phyloP scores from a whole-genome alignment of 2,113 vertebrate species.

The Hypomesus transpacificus region DNA sequence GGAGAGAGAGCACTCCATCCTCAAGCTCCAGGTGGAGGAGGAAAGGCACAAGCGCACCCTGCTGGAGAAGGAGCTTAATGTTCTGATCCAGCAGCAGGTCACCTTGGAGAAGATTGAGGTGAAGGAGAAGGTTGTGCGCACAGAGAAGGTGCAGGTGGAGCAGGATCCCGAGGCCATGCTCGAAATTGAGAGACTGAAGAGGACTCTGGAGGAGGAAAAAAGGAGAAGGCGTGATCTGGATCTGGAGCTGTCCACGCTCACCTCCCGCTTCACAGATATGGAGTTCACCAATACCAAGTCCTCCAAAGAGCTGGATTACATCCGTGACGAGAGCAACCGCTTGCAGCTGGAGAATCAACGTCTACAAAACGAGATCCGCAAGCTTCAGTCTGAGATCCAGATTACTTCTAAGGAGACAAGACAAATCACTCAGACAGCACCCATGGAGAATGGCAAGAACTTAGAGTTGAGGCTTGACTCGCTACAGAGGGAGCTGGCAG shows the following conservation, averaged over 20 bases:
- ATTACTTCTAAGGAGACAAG: constrained; percentile 84
- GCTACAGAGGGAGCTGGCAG: constrained; percentile 83
- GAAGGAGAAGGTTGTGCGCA: constrained; percentile 91
- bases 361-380: constrained; percentile 84
- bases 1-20: constrained; percentile 88
- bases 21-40: constrained; percentile 87
- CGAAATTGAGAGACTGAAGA: constrained; percentile 85
- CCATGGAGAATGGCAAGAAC: constrained; percentile 71
- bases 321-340: constrained; percentile 90
- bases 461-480: constrained; percentile 81
- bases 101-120: constrained; percentile 84
- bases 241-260: constrained; percentile 73
- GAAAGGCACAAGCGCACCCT: constrained; percentile 82
- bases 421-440: constrained; percentile 74
- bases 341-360: constrained; percentile 89
- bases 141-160: constrained; percentile 92
- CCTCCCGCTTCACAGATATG: constrained; percentile 79
- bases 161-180: constrained; percentile 84
- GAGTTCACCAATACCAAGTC: constrained; percentile 95
- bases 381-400: constrained; percentile 87
- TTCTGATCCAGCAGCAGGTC: constrained; percentile 76
- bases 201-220: constrained; percentile 85
- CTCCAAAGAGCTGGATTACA: constrained; percentile 85
- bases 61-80: constrained; percentile 84
- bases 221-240: constrained; percentile 81